phyloP scores from a whole-genome alignment of 2,888 invertebrate genomes.

The Laspeyria flexula region DNA sequence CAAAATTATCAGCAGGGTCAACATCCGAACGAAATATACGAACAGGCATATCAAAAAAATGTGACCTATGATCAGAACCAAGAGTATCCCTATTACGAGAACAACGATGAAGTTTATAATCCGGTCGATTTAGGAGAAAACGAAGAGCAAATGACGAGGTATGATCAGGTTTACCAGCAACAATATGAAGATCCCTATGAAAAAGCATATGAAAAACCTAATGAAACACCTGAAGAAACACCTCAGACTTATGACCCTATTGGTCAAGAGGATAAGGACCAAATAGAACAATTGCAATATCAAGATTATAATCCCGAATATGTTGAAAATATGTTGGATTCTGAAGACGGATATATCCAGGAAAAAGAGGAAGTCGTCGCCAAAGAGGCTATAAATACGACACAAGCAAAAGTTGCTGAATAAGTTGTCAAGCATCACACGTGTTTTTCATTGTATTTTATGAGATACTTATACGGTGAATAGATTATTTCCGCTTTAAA shows the following conservation, averaged over 20 bases:
- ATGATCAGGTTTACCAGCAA: conserved; percentile 69
- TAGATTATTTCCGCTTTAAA: too few relatives aligned
- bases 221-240: conserved; percentile 2
- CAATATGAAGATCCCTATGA: conserved; percentile 55
- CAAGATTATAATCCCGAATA: conserved; percentile 9
- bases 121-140: conserved; percentile 60
- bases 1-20: conserved; percentile 48
- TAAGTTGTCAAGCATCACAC: too few relatives aligned
- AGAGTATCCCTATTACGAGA: conserved; percentile 60
- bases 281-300: conserved; percentile 5
- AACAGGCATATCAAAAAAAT: conserved; percentile 43
- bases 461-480: neutral
- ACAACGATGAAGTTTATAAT: conserved; percentile 48
- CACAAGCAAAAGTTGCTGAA: neutral
- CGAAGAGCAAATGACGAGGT: conserved; percentile 61
- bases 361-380: neutral
- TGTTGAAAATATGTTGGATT: conserved; percentile 55
- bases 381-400: neutral
- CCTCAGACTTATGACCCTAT: conserved; percentile 9
- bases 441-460: neutral
- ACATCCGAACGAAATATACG: conserved; percentile 33
- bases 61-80: conserved; percentile 50
- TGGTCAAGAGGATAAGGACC: conserved; percentile 14
- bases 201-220: conserved; percentile 38
- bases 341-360: conserved; percentile 50